Evolutionary conservation across 2,797 vertebrate species (phyloP).

Genomic region (Sternotherus odoratus): DNA sequence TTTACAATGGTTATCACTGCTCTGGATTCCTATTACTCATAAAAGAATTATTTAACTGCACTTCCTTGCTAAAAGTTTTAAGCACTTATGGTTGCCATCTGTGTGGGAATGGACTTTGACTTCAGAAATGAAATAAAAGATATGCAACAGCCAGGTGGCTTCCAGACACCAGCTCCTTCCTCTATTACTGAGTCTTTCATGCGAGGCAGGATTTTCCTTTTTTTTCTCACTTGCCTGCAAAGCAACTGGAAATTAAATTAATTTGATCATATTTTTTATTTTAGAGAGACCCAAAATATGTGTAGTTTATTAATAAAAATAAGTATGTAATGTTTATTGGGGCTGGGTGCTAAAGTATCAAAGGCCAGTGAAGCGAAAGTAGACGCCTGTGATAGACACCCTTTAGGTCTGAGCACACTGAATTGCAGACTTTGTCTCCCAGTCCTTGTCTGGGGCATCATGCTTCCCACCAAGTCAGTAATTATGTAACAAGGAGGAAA

Average conservation of each 20-base stretch:
- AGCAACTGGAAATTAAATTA: neutral
- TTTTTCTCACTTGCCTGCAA: neutral
- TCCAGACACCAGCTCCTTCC: neutral
- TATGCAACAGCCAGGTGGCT: neutral
- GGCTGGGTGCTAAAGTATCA: neutral
- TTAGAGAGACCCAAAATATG: neutral
- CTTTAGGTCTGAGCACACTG: neutral
- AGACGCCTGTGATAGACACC: neutral
- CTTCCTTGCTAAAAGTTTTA: neutral
- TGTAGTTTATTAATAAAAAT: neutral
- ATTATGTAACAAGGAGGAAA: neutral
- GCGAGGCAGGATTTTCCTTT: neutral
- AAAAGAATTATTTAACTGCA: neutral
- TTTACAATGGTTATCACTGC: neutral
- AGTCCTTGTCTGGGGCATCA: neutral
- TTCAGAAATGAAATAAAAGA: neutral
- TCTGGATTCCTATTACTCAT: neutral
- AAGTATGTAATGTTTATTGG: neutral
- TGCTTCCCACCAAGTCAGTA: neutral
- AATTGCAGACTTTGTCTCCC: neutral
- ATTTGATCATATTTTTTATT: neutral
- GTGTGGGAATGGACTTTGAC: neutral
- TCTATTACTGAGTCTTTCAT: neutral
- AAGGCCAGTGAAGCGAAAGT: neutral
- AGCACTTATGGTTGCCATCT: neutral